Evolutionary conservation across 2,113 vertebrate species (phyloP).

Genomic region (Chaetodon trifascialis): DNA sequence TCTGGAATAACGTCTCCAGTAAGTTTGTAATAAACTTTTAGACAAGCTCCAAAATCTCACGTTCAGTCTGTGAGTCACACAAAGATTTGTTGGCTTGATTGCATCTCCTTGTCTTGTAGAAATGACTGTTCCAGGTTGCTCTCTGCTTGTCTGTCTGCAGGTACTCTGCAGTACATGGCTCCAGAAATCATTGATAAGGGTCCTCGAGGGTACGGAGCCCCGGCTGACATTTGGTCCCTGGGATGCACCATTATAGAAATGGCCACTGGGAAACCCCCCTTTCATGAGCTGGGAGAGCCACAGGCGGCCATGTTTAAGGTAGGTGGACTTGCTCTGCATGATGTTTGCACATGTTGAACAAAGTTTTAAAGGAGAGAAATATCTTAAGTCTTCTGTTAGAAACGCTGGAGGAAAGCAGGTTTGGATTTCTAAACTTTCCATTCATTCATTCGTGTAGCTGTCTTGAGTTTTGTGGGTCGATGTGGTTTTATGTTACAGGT

Average conservation of each 20-base stretch:
- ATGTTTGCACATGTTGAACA: background rate
- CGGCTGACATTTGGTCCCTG: slow-evolving; percentile 98
- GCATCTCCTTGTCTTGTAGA: background rate
- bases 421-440: background rate
- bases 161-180: slow-evolving; percentile 99
- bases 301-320: slow-evolving; percentile 99
- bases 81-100: background rate
- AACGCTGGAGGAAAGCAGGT: too few species aligned
- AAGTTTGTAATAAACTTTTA: background rate
- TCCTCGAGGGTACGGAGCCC: slow-evolving; percentile 96
- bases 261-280: slow-evolving; percentile 98
- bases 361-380: too few species aligned
- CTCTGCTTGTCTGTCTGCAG: slow-evolving; percentile 73
- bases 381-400: too few species aligned
- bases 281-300: slow-evolving; percentile 97
- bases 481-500: slow-evolving; percentile 83
- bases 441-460: background rate
- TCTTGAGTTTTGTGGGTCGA: background rate
- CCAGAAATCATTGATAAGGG: slow-evolving; percentile 99
- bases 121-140: background rate
- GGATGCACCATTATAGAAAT: slow-evolving; percentile 99
- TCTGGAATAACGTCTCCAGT: background rate
- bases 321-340: background rate
- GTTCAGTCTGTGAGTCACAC: background rate
- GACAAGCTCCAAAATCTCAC: background rate